Base-by-base conservation (phyloP, 2,797 vertebrate species). In the Myotis vivesi region DNA sequence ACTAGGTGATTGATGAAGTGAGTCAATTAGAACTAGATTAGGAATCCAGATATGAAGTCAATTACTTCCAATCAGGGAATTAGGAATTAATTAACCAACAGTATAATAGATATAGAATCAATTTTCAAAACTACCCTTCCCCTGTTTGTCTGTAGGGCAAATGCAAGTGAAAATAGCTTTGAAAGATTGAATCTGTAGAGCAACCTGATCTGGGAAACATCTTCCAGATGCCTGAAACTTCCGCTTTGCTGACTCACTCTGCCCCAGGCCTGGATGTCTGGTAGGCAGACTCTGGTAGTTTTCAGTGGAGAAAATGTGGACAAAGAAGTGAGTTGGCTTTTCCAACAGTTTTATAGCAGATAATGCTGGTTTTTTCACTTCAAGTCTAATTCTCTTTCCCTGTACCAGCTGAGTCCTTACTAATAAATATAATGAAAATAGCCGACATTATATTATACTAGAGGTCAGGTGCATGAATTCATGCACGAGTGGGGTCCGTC, bases 1-100 rank as follows among this genome's bases (percentile, higher is more conserved):
- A 96, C 51, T 69, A 75, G 71, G 41, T 68, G 62, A 95, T 38
- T 87, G 92, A 96, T 94, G 57, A 69, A 94, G 10, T 75, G 23
- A 72, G 80, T 97, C 81, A 90, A 93, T 94, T 94, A 94, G 68
- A 95, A 91, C 49, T 68, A 46, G 82, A 86, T 96, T 96, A 97
- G 96, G 83, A 89, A 84, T 87, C 38, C 17, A 96, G 69, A 93
- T 84, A 94, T 33, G n/a, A 97, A 96, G 44, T 92, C 72, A 95
- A 75, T 95, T 93, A 91, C 83, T 95, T 96, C 80, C 91, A 92
- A 94, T 73, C 41, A 83, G 85, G 95, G 84, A 94, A 88, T 94
- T 83, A 91, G 38, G 69, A 93, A 96, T 91, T 92, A 73, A 96
- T 91, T 94, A 92, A 87, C 51, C 77, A 92, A 68, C 64, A 93